Percentiles rank a stretch among this genome's conserved stretches.
These are phyloP conservation scores for Cantharis nigra DNA, from an alignment of 2,888 invertebrate species.

Conservation along the genomic window DNA sequence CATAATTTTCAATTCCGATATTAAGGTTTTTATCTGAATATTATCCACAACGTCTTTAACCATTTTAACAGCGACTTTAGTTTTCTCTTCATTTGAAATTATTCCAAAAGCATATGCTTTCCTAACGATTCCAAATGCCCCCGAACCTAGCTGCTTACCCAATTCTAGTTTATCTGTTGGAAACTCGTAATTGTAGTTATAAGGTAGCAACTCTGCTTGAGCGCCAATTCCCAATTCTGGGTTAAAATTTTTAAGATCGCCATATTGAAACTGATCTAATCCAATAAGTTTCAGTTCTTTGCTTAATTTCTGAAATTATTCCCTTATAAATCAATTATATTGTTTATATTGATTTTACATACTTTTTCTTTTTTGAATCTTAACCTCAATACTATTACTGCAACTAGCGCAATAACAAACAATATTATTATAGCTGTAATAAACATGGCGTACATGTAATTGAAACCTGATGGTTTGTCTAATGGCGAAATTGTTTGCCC, in stretches of 20 bases:
- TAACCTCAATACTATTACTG: constrained; percentile 30
- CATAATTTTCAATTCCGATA: constrained; percentile 94
- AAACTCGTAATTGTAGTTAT: constrained; percentile 89
- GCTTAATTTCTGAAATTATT: constrained; percentile 51
- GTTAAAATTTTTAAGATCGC: constrained; percentile 79
- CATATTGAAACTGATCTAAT: constrained; percentile 76
- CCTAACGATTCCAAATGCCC: constrained; percentile 93
- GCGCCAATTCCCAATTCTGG: constrained; percentile 88
- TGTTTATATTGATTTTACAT: constrained; percentile 8
- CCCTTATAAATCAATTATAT: too few species aligned
- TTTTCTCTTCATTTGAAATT: constrained; percentile 76
- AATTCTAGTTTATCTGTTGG: constrained; percentile 79
- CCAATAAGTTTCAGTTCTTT: constrained; percentile 74
- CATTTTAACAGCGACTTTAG: constrained; percentile 94
- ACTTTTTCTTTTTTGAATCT: constrained; percentile 58
- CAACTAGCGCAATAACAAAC: neutral
- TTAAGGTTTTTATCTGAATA: constrained; percentile 82
- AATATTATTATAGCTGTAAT: neutral
- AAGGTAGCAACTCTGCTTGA: constrained; percentile 92
- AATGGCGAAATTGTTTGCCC: too few species aligned
- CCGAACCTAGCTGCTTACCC: constrained; percentile 88
- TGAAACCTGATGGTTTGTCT: neutral
- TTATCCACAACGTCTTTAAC: constrained; percentile 86
- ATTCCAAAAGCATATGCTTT: constrained; percentile 85
- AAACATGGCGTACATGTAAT: neutral